These are phyloP conservation scores for Sinopyrophorus schimmeli DNA, from an alignment of 2,888 invertebrate genomes.

Conservation along the genomic window DNA sequence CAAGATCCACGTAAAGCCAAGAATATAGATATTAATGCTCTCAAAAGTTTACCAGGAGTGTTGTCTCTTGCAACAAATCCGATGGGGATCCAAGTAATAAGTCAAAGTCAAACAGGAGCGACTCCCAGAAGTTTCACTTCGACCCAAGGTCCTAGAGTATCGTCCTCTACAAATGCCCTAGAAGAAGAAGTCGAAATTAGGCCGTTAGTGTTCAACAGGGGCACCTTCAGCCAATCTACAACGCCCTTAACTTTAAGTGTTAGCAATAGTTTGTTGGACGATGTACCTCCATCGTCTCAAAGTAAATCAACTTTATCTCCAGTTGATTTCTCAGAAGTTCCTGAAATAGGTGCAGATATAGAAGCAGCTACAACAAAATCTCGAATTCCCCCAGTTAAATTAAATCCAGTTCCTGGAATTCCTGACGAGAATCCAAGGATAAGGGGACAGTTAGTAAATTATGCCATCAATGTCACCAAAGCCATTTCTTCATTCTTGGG, in stretches of 20 bases:
- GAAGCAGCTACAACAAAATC: conserved; percentile 32
- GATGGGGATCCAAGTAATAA: conserved; percentile 8
- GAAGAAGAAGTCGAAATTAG: conserved; percentile 21
- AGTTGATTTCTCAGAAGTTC: conserved; percentile 7
- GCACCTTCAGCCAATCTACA: conserved; percentile 33
- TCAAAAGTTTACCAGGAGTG: conserved; percentile 42
- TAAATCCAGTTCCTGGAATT: conserved; percentile 51
- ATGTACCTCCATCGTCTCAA: not conserved
- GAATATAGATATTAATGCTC: conserved; percentile 45
- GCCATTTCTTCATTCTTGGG: conserved; percentile 79
- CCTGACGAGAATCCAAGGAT: conserved; percentile 46
- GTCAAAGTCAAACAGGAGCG: conserved; percentile 31
- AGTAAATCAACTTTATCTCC: not conserved
- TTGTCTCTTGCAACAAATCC: not conserved
- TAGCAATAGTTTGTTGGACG: conserved; percentile 34
- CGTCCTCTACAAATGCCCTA: conserved; percentile 3
- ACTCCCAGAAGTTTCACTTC: conserved; percentile 17
- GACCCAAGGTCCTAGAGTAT: not conserved
- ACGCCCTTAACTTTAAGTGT: conserved; percentile 36
- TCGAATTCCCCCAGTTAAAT: conserved; percentile 48
- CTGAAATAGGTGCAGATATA: conserved; percentile 18
- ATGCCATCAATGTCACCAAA: conserved; percentile 76
- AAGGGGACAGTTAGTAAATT: conserved; percentile 64
- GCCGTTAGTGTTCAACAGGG: conserved; percentile 18
- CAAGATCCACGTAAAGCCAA: conserved; percentile 48